Base-by-base conservation (phyloP, 2,888 invertebrate species). In the Drosophila acutilabella region DNA sequence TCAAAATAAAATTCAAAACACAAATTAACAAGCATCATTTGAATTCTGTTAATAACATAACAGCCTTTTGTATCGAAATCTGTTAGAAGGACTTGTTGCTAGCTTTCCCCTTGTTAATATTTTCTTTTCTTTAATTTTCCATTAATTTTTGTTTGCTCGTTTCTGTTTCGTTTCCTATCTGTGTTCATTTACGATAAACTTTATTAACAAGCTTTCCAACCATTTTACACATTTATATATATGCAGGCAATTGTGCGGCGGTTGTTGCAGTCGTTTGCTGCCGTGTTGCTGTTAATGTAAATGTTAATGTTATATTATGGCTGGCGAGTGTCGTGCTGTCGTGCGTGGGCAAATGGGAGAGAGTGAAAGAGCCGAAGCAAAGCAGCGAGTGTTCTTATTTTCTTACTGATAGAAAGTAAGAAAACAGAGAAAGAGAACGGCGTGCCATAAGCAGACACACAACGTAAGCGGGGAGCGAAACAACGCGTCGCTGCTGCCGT, bases 211-310 rank as follows among this genome's bases (percentile, higher is more conserved):
- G 81, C 66, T 89, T 88, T 77, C 81, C 89, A 89, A 73, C 80
- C 73, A 81, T 82, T 82, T 73, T 82, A 80, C 88, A 84, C 71
- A 72, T 84, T 84, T 84, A 84, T 88, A 83, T 88, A 82, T 88
- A 90, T 84, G 80, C 90, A 90, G 90, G 90, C 91, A 86, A 78
- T 78, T 78, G 80, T 85, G 82, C 79, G 81, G 82, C 82, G 69
- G 71, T 84, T 82, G 85, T 85, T 82, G 82, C 82, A 79, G 82
- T 77, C 74, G 74, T 70, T 18, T 69, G 71, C 53, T 56, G 59
- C 60, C 47, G 41, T 57, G 57, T 57, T 40, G 51, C 41, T 41
- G 56, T 77, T 69, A 77, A 67, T 75, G 62, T 79, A 71, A 60
- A 79, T 77, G 78, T 74, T 67, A 60, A 79, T 77, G 78, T 74